Base-by-base conservation (phyloP, 1,140 invertebrate genomes). In the Dreissena rostriformis region DNA sequence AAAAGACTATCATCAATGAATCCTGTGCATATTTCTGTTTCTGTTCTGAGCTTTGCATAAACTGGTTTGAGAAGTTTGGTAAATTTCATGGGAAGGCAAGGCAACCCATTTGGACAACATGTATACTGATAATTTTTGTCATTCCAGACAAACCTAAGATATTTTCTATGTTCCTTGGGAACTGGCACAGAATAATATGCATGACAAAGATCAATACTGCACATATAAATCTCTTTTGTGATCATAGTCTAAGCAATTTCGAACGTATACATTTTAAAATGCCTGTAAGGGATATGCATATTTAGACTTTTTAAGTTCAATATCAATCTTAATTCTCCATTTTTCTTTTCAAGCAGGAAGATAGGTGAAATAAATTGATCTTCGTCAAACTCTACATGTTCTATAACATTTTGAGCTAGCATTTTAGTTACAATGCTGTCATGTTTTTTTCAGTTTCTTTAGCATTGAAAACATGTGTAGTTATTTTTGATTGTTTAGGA, bases 1-100 rank as follows among this genome's bases (percentile, higher is more conserved):
- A 88, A 26, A 53, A 85, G 75, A 22, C 65, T 70, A n/a, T 87
- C 86, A 82, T 85, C 86, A 74, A 87, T 86, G 53, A 79, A 87
- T 8, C 76, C 70, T 26, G 77, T 57, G 55, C 24, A 83, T 6
- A 63, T 15, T 76, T 82, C 71, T 51, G 84, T 78, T 77, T 63
- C 28, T 4, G 12, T 17, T 80, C 86, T 75, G 2, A 88, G 39
- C 39, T 70, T 63, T 28, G 82, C 53, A 80, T 84, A 86, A 1
- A 84, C 75, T 11, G 82, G 85, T 71, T 84, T 85, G 17, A 82
- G 68, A 8, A 79, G 28, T 26, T 87, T 82, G 2, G 77, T 78
- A 67, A 85, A 87, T n/a, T n/a, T n/a, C 39, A 73, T 55, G 57
- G 78, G 68, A 0, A 74, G 78, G 7, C 77, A 61, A 17, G 52